phyloP scores from a whole-genome alignment of 2,888 invertebrate genomes.

The Phengaris alcon region DNA sequence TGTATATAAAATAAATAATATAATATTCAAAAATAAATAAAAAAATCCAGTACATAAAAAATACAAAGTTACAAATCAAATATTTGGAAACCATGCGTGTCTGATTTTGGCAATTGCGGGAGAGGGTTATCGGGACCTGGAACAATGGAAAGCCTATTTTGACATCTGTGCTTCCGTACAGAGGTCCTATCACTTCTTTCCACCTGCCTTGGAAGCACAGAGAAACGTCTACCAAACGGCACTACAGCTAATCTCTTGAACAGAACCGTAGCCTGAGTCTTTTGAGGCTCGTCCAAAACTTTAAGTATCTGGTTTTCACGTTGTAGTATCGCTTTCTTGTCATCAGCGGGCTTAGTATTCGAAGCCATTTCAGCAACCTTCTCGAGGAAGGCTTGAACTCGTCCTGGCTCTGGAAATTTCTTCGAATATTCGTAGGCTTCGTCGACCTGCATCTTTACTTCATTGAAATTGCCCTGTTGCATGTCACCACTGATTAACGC shows the following conservation, averaged over 20 bases:
- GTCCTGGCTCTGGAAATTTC: constrained; percentile 63
- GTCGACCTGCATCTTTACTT: constrained; percentile 67
- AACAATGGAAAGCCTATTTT: constrained; percentile 64
- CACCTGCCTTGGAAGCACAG: constrained; percentile 59
- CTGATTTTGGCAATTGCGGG: constrained; percentile 55
- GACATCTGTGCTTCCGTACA: constrained; percentile 57
- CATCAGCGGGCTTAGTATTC: constrained; percentile 58
- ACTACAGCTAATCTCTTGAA: constrained; percentile 69
- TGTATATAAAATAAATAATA: neutral
- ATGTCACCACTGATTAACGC: constrained; percentile 71
- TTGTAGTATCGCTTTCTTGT: constrained; percentile 60
- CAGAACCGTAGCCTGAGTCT: constrained; percentile 58
- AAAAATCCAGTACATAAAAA: constrained; percentile 3
- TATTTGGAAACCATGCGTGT: constrained; percentile 57
- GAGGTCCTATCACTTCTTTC: constrained; percentile 45
- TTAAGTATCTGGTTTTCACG: constrained; percentile 58
- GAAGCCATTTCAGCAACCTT: constrained; percentile 66
- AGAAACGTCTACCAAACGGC: constrained; percentile 61
- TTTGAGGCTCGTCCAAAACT: constrained; percentile 59
- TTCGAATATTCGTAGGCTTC: constrained; percentile 67
- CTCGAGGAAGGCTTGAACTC: constrained; percentile 61
- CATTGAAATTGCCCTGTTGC: constrained; percentile 71
- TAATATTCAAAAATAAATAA: constrained; percentile 34
- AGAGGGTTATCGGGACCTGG: constrained; percentile 59
- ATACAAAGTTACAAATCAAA: constrained; percentile 56